Percentiles rank a stretch among this genome's conserved stretches.
phyloP scores from a whole-genome alignment of 2,113 vertebrate species.

The Callorhinus ursinus region DNA sequence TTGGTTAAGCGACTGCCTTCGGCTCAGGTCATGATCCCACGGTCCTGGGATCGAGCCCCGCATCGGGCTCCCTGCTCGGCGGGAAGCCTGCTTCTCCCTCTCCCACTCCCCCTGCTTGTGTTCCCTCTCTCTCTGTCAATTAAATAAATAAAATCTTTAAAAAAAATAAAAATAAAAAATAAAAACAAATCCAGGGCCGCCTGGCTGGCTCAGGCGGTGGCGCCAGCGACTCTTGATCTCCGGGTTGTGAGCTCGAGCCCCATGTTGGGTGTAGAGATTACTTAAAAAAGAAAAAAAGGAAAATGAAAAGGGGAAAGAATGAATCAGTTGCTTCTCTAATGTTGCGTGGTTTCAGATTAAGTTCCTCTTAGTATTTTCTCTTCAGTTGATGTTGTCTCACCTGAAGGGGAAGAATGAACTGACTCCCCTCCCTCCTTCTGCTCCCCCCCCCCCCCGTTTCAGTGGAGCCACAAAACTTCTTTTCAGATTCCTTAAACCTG shows the following conservation, averaged over 20 bases:
- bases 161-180: no score
- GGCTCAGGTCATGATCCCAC: no score
- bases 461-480: background rate
- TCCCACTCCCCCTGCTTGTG: no score
- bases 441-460: background rate
- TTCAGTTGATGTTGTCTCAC: background rate
- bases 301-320: background rate
- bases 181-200: background rate
- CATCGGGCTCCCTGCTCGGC: no score
- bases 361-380: background rate
- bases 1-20: no score
- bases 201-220: background rate
- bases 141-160: no score
- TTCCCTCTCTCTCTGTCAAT: no score
- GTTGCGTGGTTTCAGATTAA: background rate
- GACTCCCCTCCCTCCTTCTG: background rate
- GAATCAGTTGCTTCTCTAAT: background rate
- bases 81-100: no score
- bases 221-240: background rate
- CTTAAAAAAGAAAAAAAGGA: background rate
- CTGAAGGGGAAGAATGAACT: background rate
- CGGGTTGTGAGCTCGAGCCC: background rate
- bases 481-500: conserved; percentile 5
- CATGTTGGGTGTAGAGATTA: background rate
- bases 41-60: no score